Conservation (phyloP, 2,888 invertebrate genomes). For the Pyrrhosoma nymphula region DNA sequence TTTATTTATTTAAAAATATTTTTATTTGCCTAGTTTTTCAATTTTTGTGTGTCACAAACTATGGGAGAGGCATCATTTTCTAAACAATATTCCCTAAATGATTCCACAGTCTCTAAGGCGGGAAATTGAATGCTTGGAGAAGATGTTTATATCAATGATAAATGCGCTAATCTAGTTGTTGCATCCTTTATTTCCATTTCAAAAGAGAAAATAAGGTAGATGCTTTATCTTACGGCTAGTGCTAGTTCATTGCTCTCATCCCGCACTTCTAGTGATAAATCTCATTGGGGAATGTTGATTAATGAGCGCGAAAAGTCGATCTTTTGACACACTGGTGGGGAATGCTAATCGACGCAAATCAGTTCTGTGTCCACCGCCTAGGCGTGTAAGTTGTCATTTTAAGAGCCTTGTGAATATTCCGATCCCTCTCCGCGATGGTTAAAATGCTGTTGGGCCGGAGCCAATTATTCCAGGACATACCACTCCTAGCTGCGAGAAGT, state of each 20-base stretch:
- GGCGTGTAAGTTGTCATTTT: constrained; percentile 18
- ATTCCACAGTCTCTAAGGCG: not conserved
- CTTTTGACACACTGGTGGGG: not conserved
- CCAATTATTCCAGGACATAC: not conserved
- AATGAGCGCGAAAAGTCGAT: not conserved
- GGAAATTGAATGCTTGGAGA: not conserved
- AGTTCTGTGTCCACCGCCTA: not conserved
- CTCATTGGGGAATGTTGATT: not conserved
- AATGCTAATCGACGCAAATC: not conserved
- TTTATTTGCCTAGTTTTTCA: no score
- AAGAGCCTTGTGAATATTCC: constrained; percentile 31
- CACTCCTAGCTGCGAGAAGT: not conserved
- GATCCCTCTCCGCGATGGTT: not conserved
- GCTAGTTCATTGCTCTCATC: not conserved
- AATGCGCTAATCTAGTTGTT: not conserved
- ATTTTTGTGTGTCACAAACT: no score
- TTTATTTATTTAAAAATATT: no score
- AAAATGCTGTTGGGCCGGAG: not conserved
- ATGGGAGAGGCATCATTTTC: no score
- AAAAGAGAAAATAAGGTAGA: not conserved
- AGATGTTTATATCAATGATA: not conserved
- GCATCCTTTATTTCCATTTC: not conserved
- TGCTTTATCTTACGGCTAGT: not conserved
- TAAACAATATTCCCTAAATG: no score
- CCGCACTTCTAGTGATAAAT: not conserved